These are phyloP conservation scores for Coenobita brevimanus DNA, from an alignment of 1,140 invertebrate genomes.

Conservation along the genomic window DNA sequence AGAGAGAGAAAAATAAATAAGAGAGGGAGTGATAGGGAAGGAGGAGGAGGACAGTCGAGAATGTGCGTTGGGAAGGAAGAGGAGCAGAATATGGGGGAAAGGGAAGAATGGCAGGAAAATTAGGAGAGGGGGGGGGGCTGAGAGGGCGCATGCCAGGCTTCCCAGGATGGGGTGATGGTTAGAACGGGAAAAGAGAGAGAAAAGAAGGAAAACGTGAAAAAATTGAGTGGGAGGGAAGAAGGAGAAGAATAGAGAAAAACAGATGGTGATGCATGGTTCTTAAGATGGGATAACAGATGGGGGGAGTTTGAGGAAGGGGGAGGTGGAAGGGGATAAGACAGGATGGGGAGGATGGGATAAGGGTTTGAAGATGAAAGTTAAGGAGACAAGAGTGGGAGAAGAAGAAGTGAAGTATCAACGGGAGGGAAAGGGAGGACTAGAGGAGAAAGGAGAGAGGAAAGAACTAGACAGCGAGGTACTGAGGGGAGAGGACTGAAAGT, in stretches of 20 bases:
- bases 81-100: background rate
- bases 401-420: too few relatives aligned
- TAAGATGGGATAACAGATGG: background rate
- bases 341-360: background rate
- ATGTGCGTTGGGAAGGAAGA: too few relatives aligned
- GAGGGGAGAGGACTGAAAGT: too few relatives aligned
- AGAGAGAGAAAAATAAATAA: background rate
- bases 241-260: background rate
- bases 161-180: background rate
- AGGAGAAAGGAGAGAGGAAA: too few relatives aligned
- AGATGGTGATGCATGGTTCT: background rate
- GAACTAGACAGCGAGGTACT: too few relatives aligned
- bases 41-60: background rate
- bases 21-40: background rate
- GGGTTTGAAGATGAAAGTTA: background rate
- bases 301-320: too few relatives aligned
- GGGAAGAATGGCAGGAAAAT: background rate
- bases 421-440: too few relatives aligned
- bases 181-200: background rate
- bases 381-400: background rate
- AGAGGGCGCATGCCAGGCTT: slow-evolving; percentile 4
- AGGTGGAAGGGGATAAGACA: too few relatives aligned
- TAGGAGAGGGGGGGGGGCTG: background rate
- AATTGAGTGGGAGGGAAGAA: background rate
- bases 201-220: background rate